A percentile compares a stretch with the other conserved stretches of the same genome.
Conservation (phyloP, 2,888 invertebrate genomes). For the Perizoma affinitatum region DNA sequence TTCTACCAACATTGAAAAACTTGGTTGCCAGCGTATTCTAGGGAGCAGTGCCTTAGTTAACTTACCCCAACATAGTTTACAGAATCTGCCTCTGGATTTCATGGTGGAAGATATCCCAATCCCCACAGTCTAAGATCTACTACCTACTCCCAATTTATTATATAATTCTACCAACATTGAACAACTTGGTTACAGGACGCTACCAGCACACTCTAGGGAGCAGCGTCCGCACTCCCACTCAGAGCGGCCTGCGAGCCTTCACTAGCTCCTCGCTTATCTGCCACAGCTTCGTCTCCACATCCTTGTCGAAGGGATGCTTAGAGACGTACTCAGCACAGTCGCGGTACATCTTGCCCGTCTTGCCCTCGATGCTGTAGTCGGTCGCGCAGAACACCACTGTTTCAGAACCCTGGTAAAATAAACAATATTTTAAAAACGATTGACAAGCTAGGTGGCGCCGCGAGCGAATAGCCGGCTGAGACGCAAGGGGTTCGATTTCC, state of each 20-base stretch:
- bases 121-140: background rate
- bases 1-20: too few relatives aligned
- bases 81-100: too few relatives aligned
- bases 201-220: constrained; percentile 25
- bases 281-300: constrained; percentile 88
- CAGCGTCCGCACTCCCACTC: constrained; percentile 37
- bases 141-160: too few relatives aligned
- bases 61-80: background rate
- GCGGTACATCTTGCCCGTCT: constrained; percentile 89
- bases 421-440: background rate
- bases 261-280: constrained; percentile 85
- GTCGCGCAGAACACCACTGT: constrained; percentile 91
- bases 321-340: constrained; percentile 88
- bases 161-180: too few relatives aligned
- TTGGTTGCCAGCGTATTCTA: constrained; percentile 19
- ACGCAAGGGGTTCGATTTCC: too few relatives aligned
- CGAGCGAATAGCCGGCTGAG: too few relatives aligned
- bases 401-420: constrained; percentile 88
- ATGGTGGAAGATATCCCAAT: background rate
- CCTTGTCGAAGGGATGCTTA: constrained; percentile 85
- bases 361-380: constrained; percentile 82
- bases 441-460: background rate
- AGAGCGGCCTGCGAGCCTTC: constrained; percentile 67
- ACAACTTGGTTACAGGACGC: background rate
- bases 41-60: constrained; percentile 25